Percentiles rank a stretch among this genome's conserved stretches.
phyloP scores from a whole-genome alignment of 1,140 invertebrate genomes.

The Bilobella aurantiaca region DNA sequence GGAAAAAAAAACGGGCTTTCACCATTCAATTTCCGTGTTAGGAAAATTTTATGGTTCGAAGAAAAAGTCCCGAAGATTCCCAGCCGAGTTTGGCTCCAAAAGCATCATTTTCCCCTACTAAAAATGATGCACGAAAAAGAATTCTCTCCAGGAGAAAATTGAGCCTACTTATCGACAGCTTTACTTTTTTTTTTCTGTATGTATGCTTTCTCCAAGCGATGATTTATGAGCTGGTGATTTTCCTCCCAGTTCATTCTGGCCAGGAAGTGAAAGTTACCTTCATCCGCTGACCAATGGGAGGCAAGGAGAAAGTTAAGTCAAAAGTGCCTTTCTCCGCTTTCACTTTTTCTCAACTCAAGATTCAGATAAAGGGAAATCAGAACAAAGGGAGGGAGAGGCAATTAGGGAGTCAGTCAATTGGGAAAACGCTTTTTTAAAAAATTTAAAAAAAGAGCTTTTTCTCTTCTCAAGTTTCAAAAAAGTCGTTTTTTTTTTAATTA shows the following conservation, averaged over 20 bases:
- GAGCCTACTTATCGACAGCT: not conserved
- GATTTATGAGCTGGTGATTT: not conserved
- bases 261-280: too few relatives aligned
- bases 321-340: not conserved
- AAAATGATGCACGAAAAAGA: too few relatives aligned
- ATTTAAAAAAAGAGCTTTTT: not conserved
- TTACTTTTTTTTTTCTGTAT: not conserved
- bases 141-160: too few relatives aligned
- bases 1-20: not conserved
- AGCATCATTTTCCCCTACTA: too few relatives aligned
- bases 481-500: too few relatives aligned
- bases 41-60: too few relatives aligned
- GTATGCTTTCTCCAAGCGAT: not conserved
- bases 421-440: not conserved
- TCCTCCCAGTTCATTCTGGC: too few relatives aligned
- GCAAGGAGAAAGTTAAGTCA: not conserved
- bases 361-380: not conserved
- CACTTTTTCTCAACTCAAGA: too few relatives aligned
- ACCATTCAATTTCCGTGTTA: too few relatives aligned
- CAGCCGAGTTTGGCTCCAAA: too few relatives aligned
- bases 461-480: too few relatives aligned
- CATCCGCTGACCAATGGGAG: not conserved
- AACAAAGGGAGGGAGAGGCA: not conserved
- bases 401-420: not conserved
- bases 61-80: too few relatives aligned